Base-by-base conservation (phyloP, 2,797 vertebrate species). In the Babyrousa celebensis region DNA sequence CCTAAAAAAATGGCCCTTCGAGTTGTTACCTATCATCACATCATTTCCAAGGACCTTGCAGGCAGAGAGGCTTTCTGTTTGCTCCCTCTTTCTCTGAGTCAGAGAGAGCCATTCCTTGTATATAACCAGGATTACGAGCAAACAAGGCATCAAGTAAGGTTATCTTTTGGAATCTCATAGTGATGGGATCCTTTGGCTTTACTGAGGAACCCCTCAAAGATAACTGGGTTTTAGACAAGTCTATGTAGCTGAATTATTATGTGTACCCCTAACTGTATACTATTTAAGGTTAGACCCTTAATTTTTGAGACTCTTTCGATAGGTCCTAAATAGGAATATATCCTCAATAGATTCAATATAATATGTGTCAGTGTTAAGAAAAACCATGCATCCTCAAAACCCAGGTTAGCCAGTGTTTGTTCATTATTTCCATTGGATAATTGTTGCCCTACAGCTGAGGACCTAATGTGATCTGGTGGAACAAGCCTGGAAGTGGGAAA, bases 251-350 rank as follows among this genome's bases (percentile, higher is more conserved):
- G 43, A 84, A 82, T 85, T 94, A 65, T 60, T 40, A 67, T 87
- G 5, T 52, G 3, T 83, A 77, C 1, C 89, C 18, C 9, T 90
- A 91, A 67, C 48, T 93, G 32, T 77, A 78, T 70, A 72, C 52
- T 75, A 62, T 77, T 89, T 74, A 88, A 89, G 58, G 92, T 77
- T 17, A 92, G 79, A 83, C 17, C 21, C 63, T 83, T 62, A 27
- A 72, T 72, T 95, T 80, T 21, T 83, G 63, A 96, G 32, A 62
- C 56, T 75, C n/a, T 96, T 93, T 94, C 36, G 71, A 62, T n/a
- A 87, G 36, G 36, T 36, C 36, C 36, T 36, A 36, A 36, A 36
- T 36, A 36, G 36, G n/a, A 86, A 67, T 68, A 27, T 92, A 20
- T 80, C 54, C 18, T 96, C 62, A 71, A 16, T 62, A 65, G 77